Conservation (phyloP, 2,797 vertebrate genomes). For the Hemitrygon akajei region DNA sequence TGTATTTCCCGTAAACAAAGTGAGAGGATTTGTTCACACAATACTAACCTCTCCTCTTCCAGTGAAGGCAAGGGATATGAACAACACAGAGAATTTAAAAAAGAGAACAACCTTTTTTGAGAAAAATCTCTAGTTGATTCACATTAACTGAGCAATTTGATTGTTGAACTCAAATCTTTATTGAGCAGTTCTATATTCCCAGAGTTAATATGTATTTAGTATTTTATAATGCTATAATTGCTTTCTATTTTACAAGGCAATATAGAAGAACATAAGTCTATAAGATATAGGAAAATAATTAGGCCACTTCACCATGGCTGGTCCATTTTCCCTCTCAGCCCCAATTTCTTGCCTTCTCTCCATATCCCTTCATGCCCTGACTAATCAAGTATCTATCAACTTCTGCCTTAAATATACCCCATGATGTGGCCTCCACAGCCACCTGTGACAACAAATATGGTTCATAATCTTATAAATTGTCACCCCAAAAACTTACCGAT, state of each 20-base stretch:
- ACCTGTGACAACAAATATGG: neutral
- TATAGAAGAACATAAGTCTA: neutral
- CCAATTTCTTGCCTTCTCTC: no score
- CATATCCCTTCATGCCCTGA: no score
- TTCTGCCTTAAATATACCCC: no score
- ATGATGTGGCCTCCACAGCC: no score
- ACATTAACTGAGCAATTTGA: neutral
- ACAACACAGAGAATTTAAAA: neutral
- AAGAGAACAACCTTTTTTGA: neutral
- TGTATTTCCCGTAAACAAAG: neutral
- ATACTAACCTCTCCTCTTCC: neutral
- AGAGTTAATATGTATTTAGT: neutral
- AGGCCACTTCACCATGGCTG: no score
- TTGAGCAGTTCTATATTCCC: neutral
- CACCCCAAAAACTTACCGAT: constrained; percentile 7
- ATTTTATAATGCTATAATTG: neutral
- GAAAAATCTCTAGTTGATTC: neutral
- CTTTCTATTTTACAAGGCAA: neutral
- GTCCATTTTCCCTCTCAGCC: no score
- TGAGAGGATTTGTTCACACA: neutral
- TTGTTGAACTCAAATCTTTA: neutral
- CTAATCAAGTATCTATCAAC: no score
- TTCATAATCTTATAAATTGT: neutral
- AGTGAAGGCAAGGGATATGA: neutral
- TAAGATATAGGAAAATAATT: no score